Evolutionary conservation across 64 coral and sea anemone species (phyloP), one percentile per base, ranked within the genome.

Genomic region (Orbicella faveolata): DNA sequence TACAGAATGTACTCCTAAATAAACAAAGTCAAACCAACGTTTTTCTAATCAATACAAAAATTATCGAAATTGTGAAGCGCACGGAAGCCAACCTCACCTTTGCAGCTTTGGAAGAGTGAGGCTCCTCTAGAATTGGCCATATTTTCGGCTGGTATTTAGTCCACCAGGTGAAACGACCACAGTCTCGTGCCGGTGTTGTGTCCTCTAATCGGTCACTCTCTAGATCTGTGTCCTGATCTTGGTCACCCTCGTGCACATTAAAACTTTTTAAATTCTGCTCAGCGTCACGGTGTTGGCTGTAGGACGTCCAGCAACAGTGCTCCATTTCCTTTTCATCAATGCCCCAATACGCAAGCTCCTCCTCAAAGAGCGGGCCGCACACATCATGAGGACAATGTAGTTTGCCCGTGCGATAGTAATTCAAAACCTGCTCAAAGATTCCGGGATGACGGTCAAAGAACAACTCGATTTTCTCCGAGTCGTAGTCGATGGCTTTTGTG

Each of bases 301-400:
- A 96, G 0, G 94, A 90, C 0, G 94, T 96, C 94, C 94, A 96
- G 30, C 94, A 96, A 62, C 94, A 96, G 3, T 92, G 94, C 7
- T 96, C 94, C 94, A 96, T 96, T 36, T 96, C 91, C 55, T 96
- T 96, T 53, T 96, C 94, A 25, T 96, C 94, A 16, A 96, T 96
- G 6, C 94, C 94, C 94, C 94, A 96, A 61, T 96, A 96, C 0
- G 94, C 91, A 2, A 96, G 88, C 51, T 96, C 94, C 75, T 96
- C 94, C 63, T 96, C 94, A 44, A 96, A 96, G 15, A 96, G 78
- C 0, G 94, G 94, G 9, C 94, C 94, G 21, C 94, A 96, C 14
- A 96, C 91, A 83, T 96, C 94, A 61, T 93, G 93, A 10, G 94
- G 94, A n/a, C 94, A 96, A 44, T 96, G 94, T 16, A 96, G 75